Evolutionary conservation across 1,140 invertebrate genomes (phyloP), one percentile per base, ranked within the genome.

Genomic region (Anagrus nilaparvatae): DNA sequence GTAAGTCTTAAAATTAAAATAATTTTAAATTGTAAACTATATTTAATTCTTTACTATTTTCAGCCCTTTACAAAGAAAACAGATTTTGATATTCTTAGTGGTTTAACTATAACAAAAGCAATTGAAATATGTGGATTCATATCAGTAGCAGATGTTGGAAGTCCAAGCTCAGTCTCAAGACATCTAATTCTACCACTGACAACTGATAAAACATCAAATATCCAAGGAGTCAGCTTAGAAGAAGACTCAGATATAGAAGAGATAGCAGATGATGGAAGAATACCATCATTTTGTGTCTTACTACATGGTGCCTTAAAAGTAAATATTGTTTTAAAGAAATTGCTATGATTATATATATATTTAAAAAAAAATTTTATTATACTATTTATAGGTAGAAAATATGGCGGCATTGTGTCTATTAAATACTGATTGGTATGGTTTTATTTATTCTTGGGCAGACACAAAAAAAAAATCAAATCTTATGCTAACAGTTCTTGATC

Each of bases 391-490:
- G 78, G 74, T 87, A 29, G 87, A 90, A 70, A 84, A 84, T 54
- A 81, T 88, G 77, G 80, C 81, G 21, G 87, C 85, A 0, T 60
- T 93, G 24, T 86, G 88, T 36, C 59, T 75, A 5, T 65, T 90
- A 5, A 87, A 82, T 9, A 76, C 82, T 2, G 82, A 92, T 50
- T 97, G 92, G 93, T 97, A 81, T 69, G 93, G 92, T 19, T 86
- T 96, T 49, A 73, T 97, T 33, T 89, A 92, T 57, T 92, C 91
- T 1, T 95, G 87, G 82, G 86, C 89, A 6, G 91, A 96, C 59
- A 84, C 79, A 20, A 93, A 95, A 54, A 95, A 96, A 55, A 94
- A 95, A 59, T 95, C 91, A 0, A 96, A 94, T 65, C 67, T 97
- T 8, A 88, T 97, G 82, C 65, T 97, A 5, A 91, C 88, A 9